phyloP scores from a whole-genome alignment of 2,113 vertebrate genomes.

The Urocolius indicus region DNA sequence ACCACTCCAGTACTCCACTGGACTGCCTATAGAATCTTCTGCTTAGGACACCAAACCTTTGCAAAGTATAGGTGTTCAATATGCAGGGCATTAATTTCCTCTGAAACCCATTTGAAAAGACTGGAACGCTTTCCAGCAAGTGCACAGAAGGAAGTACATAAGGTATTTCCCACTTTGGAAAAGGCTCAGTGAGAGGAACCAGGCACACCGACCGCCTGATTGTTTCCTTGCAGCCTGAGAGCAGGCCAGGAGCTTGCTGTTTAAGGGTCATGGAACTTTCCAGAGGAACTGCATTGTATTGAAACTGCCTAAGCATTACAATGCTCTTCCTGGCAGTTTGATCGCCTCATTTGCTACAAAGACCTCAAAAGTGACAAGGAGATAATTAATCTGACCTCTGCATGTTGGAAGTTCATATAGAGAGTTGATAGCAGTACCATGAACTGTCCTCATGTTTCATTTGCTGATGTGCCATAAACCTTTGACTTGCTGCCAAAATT shows the following conservation, averaged over 20 bases:
- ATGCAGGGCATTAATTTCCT: not conserved
- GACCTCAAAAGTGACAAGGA: constrained; percentile 7
- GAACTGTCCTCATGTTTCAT: constrained; percentile 7
- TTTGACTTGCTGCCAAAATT: constrained; percentile 20
- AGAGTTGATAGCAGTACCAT: not conserved
- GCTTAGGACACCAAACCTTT: not conserved
- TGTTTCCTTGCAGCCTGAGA: not conserved
- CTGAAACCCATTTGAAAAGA: not conserved
- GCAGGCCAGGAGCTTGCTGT: not conserved
- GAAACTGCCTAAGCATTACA: not conserved
- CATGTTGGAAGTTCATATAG: not conserved
- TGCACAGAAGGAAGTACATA: not conserved
- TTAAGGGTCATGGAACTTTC: not conserved
- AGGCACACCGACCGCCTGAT: not conserved
- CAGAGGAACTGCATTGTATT: not conserved
- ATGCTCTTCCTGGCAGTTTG: not conserved
- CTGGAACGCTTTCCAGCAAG: not conserved
- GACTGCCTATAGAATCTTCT: not conserved
- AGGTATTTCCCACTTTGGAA: not conserved
- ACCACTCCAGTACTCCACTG: not conserved
- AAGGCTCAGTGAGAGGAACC: not conserved
- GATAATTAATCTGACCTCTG: not conserved
- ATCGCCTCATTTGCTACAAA: not conserved
- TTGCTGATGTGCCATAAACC: constrained; percentile 9
- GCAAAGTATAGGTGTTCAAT: not conserved